These are phyloP conservation scores for Pogonocichla stellata DNA, from an alignment of 2,113 vertebrate species.

Conservation along the genomic window DNA sequence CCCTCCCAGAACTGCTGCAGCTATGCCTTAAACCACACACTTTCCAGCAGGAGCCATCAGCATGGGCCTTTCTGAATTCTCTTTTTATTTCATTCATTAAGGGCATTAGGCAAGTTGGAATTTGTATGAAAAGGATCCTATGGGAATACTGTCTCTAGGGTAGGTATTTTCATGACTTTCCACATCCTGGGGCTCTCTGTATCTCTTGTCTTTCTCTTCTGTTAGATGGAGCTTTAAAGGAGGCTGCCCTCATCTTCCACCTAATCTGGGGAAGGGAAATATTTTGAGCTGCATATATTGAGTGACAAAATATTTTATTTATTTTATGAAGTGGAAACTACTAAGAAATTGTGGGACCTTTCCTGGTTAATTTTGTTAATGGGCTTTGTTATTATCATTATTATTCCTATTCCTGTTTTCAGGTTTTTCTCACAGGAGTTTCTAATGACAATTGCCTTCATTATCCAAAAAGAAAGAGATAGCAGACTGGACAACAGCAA, in stretches of 20 bases:
- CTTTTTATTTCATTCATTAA: constrained; percentile 70
- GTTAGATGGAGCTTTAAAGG: constrained; percentile 57
- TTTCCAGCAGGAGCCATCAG: constrained; percentile 70
- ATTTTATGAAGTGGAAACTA: background rate
- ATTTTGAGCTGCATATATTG: constrained; percentile 23
- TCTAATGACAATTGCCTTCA: constrained; percentile 52
- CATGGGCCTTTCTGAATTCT: constrained; percentile 71
- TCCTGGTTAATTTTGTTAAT: constrained; percentile 47
- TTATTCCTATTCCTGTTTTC: constrained; percentile 28
- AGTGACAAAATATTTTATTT: constrained; percentile 32
- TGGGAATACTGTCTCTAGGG: constrained; percentile 68
- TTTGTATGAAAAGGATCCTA: constrained; percentile 55
- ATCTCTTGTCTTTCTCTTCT: constrained; percentile 23
- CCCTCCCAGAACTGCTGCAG: constrained; percentile 69
- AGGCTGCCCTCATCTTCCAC: constrained; percentile 51
- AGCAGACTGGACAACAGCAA: constrained; percentile 55
- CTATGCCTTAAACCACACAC: constrained; percentile 72
- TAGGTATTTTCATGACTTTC: constrained; percentile 62
- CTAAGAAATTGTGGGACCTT: constrained; percentile 27
- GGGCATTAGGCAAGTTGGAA: constrained; percentile 59
- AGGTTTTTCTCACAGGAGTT: constrained; percentile 49
- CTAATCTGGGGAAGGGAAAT: constrained; percentile 41
- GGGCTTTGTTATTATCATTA: constrained; percentile 44
- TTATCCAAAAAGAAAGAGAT: constrained; percentile 59
- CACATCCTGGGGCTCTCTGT: constrained; percentile 49